Base-by-base conservation (phyloP, 2,113 vertebrate species). In the Panthera uncia region DNA sequence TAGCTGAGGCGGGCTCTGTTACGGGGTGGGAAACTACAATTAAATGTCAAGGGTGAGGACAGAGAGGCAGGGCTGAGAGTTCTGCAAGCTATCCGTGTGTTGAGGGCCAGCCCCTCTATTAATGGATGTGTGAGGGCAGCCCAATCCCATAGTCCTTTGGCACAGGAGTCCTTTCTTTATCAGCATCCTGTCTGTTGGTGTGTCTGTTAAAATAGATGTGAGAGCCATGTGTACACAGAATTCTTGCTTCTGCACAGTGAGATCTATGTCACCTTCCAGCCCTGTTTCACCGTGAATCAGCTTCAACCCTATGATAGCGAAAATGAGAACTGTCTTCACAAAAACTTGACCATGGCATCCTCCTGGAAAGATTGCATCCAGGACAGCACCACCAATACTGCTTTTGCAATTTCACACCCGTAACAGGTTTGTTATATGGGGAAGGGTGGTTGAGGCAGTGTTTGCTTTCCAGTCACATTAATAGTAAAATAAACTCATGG, bases 321-420 rank as follows among this genome's bases (percentile, higher is more conserved):
- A 92, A 94, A 89, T 61, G 25, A 96, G 48, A 93, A 36, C 6
- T 84, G 55, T 71, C 36, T 91, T 91, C 82, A 65, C 78, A 94
- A 83, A 97, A 85, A 69, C 83, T 94, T 73, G 45, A 68, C 83
- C 10, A 7, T 63, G 61, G 31, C 48, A 80, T 87, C 74, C 69
- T 95, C 38, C 87, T 96, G 83, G 91, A 92, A 95, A 94, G 92
- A 82, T 74, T 96, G 74, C 52, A 50, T 91, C 65, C 41, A 52
- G 88, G 88, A 95, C 27, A 88, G 81, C 61, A 91, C 45, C 74
- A 33, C 41, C 74, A 90, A 94, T 93, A 52, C 71, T 89, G 29
- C 71, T 61, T 97, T 96, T 85, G 63, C 68, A 86, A 76, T 91
- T 97, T 98, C 95, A 92, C 45, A 78, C 69, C 74, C 65, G 73